A percentile compares a stretch with the other conserved stretches of the same genome.
Evolutionary conservation across 2,888 invertebrate species (phyloP).

Genomic region (Heliconius erato): DNA sequence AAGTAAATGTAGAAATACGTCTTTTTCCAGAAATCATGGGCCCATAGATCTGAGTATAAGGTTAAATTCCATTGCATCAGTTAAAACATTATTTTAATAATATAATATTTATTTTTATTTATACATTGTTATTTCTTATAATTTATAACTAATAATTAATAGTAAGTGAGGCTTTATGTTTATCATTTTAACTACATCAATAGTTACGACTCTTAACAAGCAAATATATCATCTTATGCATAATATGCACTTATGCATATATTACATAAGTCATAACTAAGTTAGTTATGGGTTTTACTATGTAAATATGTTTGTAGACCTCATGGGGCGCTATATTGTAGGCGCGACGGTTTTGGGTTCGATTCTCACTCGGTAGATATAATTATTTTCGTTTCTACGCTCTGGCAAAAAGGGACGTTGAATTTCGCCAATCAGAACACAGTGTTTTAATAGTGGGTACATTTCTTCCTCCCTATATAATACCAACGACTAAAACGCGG

Average conservation of each 20-base stretch:
- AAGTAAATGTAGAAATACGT: too few relatives aligned
- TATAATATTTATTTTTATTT: neutral
- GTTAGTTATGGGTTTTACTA: neutral
- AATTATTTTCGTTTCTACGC: too few relatives aligned
- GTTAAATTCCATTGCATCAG: neutral
- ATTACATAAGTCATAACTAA: neutral
- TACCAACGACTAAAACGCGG: too few relatives aligned
- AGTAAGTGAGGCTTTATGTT: neutral
- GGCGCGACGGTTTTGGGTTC: too few relatives aligned
- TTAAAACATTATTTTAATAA: neutral
- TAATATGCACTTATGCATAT: neutral
- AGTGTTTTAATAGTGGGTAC: too few relatives aligned
- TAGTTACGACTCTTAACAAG: slow-evolving; percentile 5
- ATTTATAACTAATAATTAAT: neutral
- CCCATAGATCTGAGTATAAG: too few relatives aligned
- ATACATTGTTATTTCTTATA: neutral
- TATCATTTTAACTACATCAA: slow-evolving; percentile 3
- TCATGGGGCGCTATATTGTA: too few relatives aligned
- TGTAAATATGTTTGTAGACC: neutral
- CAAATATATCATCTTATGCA: slow-evolving; percentile 1
- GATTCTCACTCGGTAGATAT: too few relatives aligned
- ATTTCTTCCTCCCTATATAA: too few relatives aligned
- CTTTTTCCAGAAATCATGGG: too few relatives aligned
- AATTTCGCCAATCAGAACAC: too few relatives aligned
- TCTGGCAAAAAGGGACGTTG: too few relatives aligned